Evolutionary conservation across 2,797 vertebrate species (phyloP), one percentile per base, ranked within the genome.

Genomic region (Smutsia temminckii): DNA sequence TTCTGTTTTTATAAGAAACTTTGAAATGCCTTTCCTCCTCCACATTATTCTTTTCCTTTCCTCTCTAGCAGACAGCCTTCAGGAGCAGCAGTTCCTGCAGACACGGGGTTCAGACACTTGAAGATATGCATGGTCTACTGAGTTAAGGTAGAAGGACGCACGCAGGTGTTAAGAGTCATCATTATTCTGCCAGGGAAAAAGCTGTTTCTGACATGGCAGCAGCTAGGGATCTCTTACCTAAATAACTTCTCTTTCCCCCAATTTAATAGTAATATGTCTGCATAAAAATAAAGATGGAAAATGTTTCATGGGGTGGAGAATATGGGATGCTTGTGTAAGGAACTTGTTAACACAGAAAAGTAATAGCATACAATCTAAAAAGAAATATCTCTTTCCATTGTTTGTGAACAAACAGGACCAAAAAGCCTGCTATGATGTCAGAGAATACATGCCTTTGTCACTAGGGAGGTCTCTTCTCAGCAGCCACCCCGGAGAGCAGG

Each of bases 301-400:
- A 64, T 21, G 5, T 64, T 13, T 49, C 27, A 40, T 29, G 10
- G 51, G 17, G 4, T 57, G 13, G 37, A 85, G 46, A 77, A 6
- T 61, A n/a, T n/a, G 23, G 85, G 84, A 46, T 46, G 53, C 51
- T 3, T 40, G n/a, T 89, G 17, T 63, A 57, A 85, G 53, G 51
- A 59, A 9, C 21, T 61, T 40, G 17, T 51, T 42, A 89, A 59
- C 32, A 84, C 8, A 75, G 77, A 81, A 40, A 68, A 21, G 11
- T 64, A 72, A 64, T 25, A 84, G 46, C 74, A 88, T 94, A 91
- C 46, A 53, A 59, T 88, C 42, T 95, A 61, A 80, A 93, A 61
- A 61, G 77, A 81, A 90, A 18, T 72, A 6, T 81, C 34, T 74
- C 20, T 85, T 13, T 46, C 46, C 27, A 49, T 23, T 91, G 27